A percentile compares a stretch with the other conserved stretches of the same genome.
phyloP scores from a whole-genome alignment of 2,797 vertebrate genomes.

The Paratrypauchen microcephalus region DNA sequence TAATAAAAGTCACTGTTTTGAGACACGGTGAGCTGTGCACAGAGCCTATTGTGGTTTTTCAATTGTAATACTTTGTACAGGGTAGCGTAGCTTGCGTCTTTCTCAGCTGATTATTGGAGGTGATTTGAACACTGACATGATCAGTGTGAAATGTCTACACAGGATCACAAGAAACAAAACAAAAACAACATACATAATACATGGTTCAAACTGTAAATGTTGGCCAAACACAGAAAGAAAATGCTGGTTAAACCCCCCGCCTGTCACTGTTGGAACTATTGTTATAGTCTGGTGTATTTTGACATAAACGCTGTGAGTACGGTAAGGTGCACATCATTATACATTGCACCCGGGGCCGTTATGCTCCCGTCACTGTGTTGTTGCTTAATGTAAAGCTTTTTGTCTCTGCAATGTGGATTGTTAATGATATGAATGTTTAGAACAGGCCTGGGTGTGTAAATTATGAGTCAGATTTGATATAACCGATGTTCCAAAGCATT shows the following conservation, averaged over 20 bases:
- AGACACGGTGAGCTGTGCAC: too few relatives aligned
- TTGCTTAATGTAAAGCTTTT: constrained; percentile 42
- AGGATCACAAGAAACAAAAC: too few relatives aligned
- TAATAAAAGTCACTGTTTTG: too few relatives aligned
- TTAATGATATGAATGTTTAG: constrained; percentile 48
- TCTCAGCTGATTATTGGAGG: too few relatives aligned
- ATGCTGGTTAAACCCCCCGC: neutral
- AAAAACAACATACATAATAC: neutral
- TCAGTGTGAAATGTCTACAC: too few relatives aligned
- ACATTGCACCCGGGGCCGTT: constrained; percentile 35
- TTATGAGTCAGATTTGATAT: neutral
- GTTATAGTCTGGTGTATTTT: neutral
- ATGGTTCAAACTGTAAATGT: neutral
- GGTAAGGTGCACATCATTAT: constrained; percentile 1
- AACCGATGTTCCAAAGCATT: neutral
- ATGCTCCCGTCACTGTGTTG: constrained; percentile 38
- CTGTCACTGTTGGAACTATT: too few relatives aligned
- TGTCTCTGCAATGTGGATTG: constrained; percentile 42
- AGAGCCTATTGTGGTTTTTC: too few relatives aligned
- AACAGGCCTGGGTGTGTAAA: constrained; percentile 47
- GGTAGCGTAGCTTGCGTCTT: too few relatives aligned
- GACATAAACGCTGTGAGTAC: neutral
- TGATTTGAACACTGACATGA: too few relatives aligned
- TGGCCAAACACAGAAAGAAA: neutral
- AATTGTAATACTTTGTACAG: too few relatives aligned